These are phyloP conservation scores for Drosophila dunni DNA, from an alignment of 1,140 invertebrate genomes.

Conservation along the genomic window DNA sequence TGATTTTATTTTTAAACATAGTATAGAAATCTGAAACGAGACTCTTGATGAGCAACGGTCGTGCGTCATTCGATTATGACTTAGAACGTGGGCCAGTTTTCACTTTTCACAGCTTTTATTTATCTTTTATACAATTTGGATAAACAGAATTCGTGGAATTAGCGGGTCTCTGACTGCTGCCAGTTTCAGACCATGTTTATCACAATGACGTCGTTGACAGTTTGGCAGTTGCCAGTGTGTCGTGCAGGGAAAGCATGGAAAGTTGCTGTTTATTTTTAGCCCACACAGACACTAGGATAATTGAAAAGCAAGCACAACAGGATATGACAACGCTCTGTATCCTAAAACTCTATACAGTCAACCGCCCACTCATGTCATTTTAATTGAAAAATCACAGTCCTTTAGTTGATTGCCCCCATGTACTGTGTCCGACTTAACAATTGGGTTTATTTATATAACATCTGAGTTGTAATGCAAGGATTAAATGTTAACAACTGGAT, in stretches of 20 bases:
- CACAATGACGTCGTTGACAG: slow-evolving; percentile 69
- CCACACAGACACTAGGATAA: slow-evolving; percentile 57
- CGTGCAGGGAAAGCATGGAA: slow-evolving; percentile 1
- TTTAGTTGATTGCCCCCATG: slow-evolving; percentile 25
- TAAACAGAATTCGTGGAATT: slow-evolving; percentile 63
- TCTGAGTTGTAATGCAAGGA: neutral
- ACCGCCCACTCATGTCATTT: slow-evolving; percentile 21
- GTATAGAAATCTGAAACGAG: slow-evolving; percentile 55
- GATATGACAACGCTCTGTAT: slow-evolving; percentile 37
- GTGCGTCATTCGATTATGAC: slow-evolving; percentile 79
- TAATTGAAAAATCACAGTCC: slow-evolving; percentile 57
- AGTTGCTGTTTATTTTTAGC: slow-evolving; percentile 64
- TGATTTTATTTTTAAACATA: slow-evolving; percentile 26
- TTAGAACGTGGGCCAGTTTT: slow-evolving; percentile 47
- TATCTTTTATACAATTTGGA: slow-evolving; percentile 61
- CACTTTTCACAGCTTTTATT: slow-evolving; percentile 49
- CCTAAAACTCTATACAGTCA: neutral
- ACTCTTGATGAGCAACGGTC: slow-evolving; percentile 31
- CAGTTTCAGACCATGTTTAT: slow-evolving; percentile 55
- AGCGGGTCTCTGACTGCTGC: slow-evolving; percentile 36
- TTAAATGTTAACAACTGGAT: neutral
- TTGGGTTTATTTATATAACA: slow-evolving; percentile 68
- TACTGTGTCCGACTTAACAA: slow-evolving; percentile 7
- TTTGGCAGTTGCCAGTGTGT: slow-evolving; percentile 51
- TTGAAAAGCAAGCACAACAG: slow-evolving; percentile 73